A percentile compares a stretch with the other conserved stretches of the same genome.
phyloP scores from a whole-genome alignment of 2,888 invertebrate species.

The Leptinotarsa peninsularis region DNA sequence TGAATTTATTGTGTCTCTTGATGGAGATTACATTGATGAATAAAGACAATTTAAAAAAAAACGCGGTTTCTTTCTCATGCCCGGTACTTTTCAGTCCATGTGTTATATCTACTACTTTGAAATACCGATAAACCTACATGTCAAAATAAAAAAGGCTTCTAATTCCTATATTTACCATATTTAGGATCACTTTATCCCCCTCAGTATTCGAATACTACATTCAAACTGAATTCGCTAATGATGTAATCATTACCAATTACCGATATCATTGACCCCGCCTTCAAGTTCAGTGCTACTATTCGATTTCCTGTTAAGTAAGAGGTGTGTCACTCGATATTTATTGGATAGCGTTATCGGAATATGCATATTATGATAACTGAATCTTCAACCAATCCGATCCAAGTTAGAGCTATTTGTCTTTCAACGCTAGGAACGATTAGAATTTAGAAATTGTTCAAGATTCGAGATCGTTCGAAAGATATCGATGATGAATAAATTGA shows the following conservation, averaged over 20 bases:
- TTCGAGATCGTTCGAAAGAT: neutral
- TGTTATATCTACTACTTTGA: too few relatives aligned
- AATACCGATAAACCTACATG: too few relatives aligned
- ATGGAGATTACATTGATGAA: too few relatives aligned
- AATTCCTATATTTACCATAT: too few relatives aligned
- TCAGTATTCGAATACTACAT: too few relatives aligned
- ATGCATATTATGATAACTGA: slow-evolving; percentile 30
- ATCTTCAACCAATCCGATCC: slow-evolving; percentile 25
- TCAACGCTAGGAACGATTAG: slow-evolving; percentile 10
- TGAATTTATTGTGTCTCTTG: too few relatives aligned
- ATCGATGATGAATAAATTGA: neutral
- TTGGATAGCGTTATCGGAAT: slow-evolving; percentile 34
- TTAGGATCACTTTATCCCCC: too few relatives aligned
- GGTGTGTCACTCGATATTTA: slow-evolving; percentile 36
- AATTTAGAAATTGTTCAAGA: slow-evolving; percentile 8
- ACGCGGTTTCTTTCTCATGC: too few relatives aligned
- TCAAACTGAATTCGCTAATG: slow-evolving; percentile 49
- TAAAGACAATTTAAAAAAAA: too few relatives aligned
- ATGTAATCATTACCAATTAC: slow-evolving; percentile 63
- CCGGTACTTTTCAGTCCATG: too few relatives aligned
- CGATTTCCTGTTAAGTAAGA: slow-evolving; percentile 30
- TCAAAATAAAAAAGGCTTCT: too few relatives aligned
- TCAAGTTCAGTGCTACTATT: slow-evolving; percentile 36
- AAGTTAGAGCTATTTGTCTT: slow-evolving; percentile 9
- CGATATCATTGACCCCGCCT: slow-evolving; percentile 38